Evolutionary conservation across 1,140 invertebrate genomes (phyloP), one percentile per base, ranked within the genome.

Genomic region (Calycopis cecrops): DNA sequence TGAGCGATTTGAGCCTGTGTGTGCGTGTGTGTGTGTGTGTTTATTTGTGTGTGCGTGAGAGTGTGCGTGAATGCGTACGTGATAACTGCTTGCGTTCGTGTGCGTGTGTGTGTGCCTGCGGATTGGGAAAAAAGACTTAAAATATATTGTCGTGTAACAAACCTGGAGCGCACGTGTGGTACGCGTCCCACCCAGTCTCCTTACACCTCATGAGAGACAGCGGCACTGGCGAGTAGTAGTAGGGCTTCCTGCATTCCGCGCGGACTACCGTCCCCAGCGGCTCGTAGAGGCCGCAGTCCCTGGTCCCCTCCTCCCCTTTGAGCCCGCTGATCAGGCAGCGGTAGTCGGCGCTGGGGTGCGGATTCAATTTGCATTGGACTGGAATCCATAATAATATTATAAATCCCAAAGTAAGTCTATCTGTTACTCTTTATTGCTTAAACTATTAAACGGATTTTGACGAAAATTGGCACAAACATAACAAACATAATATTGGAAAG

Each of bases 161-260:
- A 75, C 69, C 68, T 60, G 71, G 64, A 33, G 50, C 35, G 38
- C 71, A 74, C 2, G 38, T 60, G 1, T 69, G 68, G 35, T 69
- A 62, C 51, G 71, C 66, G 59, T 76, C 72, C 80, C 80, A 84
- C 40, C 60, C 62, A 42, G 76, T 77, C 16, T 75, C 68, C 7
- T 60, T 52, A 60, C 83, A 85, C 12, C 51, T 55, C 75, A 78
- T 78, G 16, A 62, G 57, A 1, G 57, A 48, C 0, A 74, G 57
- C 0, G 57, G 50, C 0, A 21, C 52, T 3, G 59, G 34, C 4
- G 64, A 60, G 58, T 71, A 72, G 44, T 77, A 76, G 38, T 72
- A 63, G n/a, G 64, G 62, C 14, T 21, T 51, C 48, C 58, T 61
- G 42, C 63, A 74, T 11, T 52, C 50, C 0, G 67, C 64, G n/a